These are phyloP conservation scores for Bambusicola thoracicus DNA, from an alignment of 2,113 vertebrate genomes.

Conservation along the genomic window DNA sequence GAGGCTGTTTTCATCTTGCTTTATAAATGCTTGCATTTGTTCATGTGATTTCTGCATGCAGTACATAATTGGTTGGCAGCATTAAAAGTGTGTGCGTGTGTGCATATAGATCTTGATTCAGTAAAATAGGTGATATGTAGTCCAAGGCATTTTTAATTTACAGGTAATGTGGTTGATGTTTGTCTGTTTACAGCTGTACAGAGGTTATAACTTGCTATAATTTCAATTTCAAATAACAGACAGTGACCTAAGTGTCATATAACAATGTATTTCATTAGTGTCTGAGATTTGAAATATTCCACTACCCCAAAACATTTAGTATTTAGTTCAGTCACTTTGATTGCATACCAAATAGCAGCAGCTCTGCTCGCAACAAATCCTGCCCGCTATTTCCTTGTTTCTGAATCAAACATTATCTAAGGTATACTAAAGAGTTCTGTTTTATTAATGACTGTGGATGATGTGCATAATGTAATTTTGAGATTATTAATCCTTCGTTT, in stretches of 20 bases:
- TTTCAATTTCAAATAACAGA: not conserved
- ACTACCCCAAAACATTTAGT: not conserved
- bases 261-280: not conserved
- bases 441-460: not conserved
- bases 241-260: not conserved
- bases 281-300: not conserved
- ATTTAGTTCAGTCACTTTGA: not conserved
- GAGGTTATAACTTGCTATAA: not conserved
- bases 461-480: not conserved
- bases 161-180: not conserved
- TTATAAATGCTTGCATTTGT: not conserved
- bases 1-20: not conserved
- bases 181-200: not conserved
- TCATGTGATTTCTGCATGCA: not conserved
- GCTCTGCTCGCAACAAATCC: not conserved
- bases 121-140: not conserved
- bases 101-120: not conserved
- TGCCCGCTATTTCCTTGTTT: not conserved
- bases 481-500: fast-evolving
- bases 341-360: not conserved
- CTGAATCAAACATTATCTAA: not conserved
- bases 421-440: not conserved
- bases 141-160: not conserved
- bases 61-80: not conserved
- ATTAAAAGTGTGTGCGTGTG: not conserved